Conservation (phyloP, 2,888 invertebrate species). For the Nasonia oneida region DNA sequence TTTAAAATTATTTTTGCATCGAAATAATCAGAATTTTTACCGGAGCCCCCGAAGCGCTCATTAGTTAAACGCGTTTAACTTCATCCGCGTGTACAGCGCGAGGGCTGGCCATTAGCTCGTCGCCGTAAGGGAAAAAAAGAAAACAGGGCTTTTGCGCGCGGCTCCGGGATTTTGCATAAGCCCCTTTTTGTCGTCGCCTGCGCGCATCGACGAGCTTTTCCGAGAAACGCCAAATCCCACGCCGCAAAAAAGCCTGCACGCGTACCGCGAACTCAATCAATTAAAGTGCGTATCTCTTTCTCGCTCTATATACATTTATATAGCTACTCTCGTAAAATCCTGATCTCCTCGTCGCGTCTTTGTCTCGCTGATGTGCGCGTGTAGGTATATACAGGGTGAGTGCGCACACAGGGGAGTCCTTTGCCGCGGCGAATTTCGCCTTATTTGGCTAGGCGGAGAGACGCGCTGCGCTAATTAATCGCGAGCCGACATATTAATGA, state of each 20-base stretch:
- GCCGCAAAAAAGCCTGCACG: background rate
- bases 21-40: background rate
- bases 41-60: background rate
- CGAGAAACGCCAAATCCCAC: background rate
- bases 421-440: constrained; percentile 48
- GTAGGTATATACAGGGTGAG: background rate
- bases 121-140: background rate
- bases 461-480: constrained; percentile 56
- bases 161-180: background rate
- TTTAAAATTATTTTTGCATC: background rate
- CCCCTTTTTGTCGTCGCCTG: constrained; percentile 1
- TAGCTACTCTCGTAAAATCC: constrained; percentile 5
- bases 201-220: background rate
- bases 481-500: constrained; percentile 58
- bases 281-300: constrained; percentile 32
- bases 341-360: background rate
- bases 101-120: background rate
- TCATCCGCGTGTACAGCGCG: background rate
- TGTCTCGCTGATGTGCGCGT: background rate
- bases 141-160: background rate
- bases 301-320: background rate
- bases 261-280: constrained; percentile 54
- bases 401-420: background rate
- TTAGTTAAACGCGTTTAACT: background rate
- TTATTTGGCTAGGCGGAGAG: constrained; percentile 36